Evolutionary conservation across 2,888 invertebrate species (phyloP).

Genomic region (Athalia rosae): DNA sequence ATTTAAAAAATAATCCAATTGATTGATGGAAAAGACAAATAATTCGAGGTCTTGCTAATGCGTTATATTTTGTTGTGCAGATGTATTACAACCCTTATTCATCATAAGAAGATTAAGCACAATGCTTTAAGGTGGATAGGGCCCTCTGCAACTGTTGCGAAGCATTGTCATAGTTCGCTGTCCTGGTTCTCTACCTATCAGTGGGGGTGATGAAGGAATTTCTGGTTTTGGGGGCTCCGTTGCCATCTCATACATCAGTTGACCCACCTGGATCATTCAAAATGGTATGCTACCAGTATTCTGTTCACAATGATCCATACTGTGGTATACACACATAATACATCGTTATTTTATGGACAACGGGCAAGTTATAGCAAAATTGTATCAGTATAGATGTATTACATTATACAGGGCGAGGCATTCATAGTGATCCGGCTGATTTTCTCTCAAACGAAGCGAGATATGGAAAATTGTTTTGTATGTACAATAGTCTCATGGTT

Average conservation of each 20-base stretch:
- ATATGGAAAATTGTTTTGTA: too few relatives aligned
- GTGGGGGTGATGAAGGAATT: constrained; percentile 41
- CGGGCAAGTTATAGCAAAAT: too few relatives aligned
- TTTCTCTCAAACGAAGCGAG: too few relatives aligned
- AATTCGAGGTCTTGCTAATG: background rate
- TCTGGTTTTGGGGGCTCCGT: constrained; percentile 43
- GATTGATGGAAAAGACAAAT: constrained; percentile 1
- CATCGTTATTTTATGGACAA: too few relatives aligned
- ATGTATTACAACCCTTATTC: constrained; percentile 14
- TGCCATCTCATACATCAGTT: constrained; percentile 47
- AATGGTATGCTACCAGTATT: too few relatives aligned
- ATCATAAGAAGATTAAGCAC: constrained; percentile 3
- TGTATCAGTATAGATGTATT: too few relatives aligned
- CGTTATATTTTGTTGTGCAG: constrained; percentile 11
- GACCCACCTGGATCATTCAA: constrained; percentile 45
- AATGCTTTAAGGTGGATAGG: constrained; percentile 35
- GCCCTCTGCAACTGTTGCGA: constrained; percentile 21
- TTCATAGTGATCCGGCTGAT: too few relatives aligned
- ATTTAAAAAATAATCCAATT: constrained; percentile 6
- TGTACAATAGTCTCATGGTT: too few relatives aligned
- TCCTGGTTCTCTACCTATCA: constrained; percentile 31
- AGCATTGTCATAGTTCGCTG: constrained; percentile 45
- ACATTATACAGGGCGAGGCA: too few relatives aligned
- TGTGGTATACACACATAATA: too few relatives aligned
- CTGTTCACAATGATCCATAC: too few relatives aligned